Conservation (phyloP, 1,140 invertebrate genomes). For the Vollenhovia emeryi region DNA sequence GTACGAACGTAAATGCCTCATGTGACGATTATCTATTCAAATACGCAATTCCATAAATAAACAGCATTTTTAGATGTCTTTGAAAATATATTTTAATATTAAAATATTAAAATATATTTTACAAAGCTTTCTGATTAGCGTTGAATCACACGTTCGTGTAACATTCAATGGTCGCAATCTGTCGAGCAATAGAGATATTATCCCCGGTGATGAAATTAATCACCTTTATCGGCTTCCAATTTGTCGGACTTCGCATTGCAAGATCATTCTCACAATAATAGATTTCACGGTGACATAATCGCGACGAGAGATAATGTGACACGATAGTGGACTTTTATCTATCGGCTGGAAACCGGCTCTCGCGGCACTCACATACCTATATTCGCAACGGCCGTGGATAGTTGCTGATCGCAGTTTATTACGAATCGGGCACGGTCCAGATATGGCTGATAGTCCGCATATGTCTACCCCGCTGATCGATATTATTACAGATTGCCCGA, state of each 20-base stretch:
- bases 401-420: constrained; percentile 72
- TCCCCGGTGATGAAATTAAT: neutral
- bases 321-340: constrained; percentile 36
- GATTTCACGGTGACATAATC: constrained; percentile 33
- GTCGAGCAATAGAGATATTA: constrained; percentile 7
- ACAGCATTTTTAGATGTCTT: constrained; percentile 1
- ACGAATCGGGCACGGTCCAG: constrained; percentile 77
- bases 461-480: constrained; percentile 61
- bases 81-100: constrained; percentile 8
- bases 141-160: neutral
- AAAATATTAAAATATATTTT: no score
- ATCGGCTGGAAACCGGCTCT: constrained; percentile 59
- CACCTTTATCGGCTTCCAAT: neutral
- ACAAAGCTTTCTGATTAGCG: neutral
- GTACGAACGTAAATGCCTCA: neutral
- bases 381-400: constrained; percentile 34
- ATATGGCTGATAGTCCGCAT: constrained; percentile 64
- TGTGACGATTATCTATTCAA: neutral
- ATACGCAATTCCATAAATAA: constrained; percentile 15
- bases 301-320: constrained; percentile 26
- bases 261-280: constrained; percentile 20
- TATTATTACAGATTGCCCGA: constrained; percentile 79
- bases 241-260: neutral
- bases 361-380: constrained; percentile 5
- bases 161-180: neutral